Percentiles rank a stretch among this genome's conserved stretches.
Conservation (phyloP, 2,888 invertebrate genomes). For the Phaedon cochleariae region DNA sequence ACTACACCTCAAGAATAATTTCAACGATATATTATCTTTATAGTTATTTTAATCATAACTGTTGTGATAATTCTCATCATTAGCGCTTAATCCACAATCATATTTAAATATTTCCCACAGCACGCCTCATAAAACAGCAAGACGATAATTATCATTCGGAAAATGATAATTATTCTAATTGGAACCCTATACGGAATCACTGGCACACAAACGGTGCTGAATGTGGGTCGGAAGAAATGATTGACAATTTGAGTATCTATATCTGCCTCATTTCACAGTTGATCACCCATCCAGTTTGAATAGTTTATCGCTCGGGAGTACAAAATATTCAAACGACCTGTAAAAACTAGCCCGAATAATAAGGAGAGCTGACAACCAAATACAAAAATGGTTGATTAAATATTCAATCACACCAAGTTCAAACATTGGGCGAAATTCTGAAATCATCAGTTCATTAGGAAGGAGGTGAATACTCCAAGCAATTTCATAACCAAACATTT, state of each 20-base stretch:
- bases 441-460: too few relatives aligned
- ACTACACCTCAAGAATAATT: not conserved
- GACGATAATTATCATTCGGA: slow-evolving; percentile 12
- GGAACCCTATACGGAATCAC: slow-evolving; percentile 1
- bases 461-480: too few relatives aligned
- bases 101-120: slow-evolving; percentile 14
- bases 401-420: too few relatives aligned
- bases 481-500: too few relatives aligned
- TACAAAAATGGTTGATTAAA: too few relatives aligned
- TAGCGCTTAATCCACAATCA: slow-evolving; percentile 6
- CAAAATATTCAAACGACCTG: too few relatives aligned
- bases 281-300: not conserved
- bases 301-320: not conserved
- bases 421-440: too few relatives aligned
- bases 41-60: slow-evolving; percentile 4
- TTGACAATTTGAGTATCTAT: not conserved
- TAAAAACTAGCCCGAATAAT: too few relatives aligned
- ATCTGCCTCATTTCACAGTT: not conserved
- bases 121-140: not conserved
- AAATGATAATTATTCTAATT: slow-evolving; percentile 2
- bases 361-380: too few relatives aligned
- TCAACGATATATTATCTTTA: not conserved
- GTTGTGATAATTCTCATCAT: slow-evolving; percentile 3
- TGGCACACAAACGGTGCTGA: not conserved
- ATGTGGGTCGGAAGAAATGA: not conserved